Evolutionary conservation across 2,888 invertebrate species (phyloP), one percentile per base, ranked within the genome.

Genomic region (Oxyteleia sp.): DNA sequence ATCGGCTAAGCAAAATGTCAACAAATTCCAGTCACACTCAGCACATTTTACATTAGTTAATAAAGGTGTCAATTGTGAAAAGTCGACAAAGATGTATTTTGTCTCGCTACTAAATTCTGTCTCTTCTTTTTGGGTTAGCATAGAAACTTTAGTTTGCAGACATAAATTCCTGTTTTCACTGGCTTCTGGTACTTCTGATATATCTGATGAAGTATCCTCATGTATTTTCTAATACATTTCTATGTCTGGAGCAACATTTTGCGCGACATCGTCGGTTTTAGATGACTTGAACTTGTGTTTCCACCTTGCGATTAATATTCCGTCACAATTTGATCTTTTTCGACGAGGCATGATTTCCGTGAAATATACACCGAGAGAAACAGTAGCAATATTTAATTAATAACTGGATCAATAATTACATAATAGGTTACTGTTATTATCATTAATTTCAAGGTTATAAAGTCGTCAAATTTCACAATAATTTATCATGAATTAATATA

Each of bases 1-100:
- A 53, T 81, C 16, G 13, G 16, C 41, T 13, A 81, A n/a, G 11
- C 3, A 2, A 63, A 61, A 61, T 13, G 68, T 53, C 63, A 81
- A 55, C 8, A 45, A 68, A 4, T 38, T 61, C 35, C 51, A 59
- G 15, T 32, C 45, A 57, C 74, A 81, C 7, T 75, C 68, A 3
- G 41, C 41, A 45, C 16, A 51, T 51, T 51, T 51, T 26, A 26
- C 26, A 51, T 51, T 51, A n/a, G 51, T 15, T 26, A 51, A 51
- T 51, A 51, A 51, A 51, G 51, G 51, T 26, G 51, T 5, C 51
- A 51, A 26, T 51, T 51, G 51, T 26, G 51, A 51, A 51, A 51
- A 51, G 51, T 51, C 51, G 13, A 51, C 13, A 13, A 51, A 51
- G 26, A 51, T 51, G 51, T 51, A 51, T 32, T 32, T 32, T 4